Conservation (phyloP, 2,113 vertebrate species). For the Tinamus guttatus region DNA sequence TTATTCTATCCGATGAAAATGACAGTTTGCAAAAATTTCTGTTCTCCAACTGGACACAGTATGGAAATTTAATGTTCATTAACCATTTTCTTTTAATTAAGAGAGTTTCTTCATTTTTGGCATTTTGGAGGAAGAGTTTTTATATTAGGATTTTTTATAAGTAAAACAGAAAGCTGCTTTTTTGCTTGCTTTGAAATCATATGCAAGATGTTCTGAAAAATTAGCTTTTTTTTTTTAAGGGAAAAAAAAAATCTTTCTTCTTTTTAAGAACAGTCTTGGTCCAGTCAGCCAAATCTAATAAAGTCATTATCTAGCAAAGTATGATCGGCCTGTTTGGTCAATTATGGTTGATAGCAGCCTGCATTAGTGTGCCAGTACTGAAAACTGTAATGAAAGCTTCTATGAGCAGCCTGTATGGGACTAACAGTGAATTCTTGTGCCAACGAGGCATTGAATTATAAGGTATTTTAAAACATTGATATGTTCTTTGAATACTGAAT, state of each 20-base stretch:
- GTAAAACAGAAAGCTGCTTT: not conserved
- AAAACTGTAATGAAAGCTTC: not conserved
- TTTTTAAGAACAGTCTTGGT: not conserved
- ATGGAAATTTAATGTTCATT: not conserved
- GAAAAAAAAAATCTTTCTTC: too few relatives aligned
- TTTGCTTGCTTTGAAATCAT: not conserved
- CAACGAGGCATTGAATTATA: not conserved
- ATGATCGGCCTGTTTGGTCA: not conserved
- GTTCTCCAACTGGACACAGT: not conserved
- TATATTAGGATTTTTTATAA: not conserved
- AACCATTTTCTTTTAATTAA: not conserved
- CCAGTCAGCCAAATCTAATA: not conserved
- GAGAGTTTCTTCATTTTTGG: not conserved
- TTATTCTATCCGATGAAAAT: not conserved
- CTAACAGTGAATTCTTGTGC: not conserved
- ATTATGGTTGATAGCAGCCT: not conserved
- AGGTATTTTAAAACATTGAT: not conserved
- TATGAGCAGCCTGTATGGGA: not conserved
- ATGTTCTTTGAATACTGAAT: not conserved
- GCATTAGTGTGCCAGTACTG: not conserved
- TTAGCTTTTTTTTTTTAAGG: not conserved
- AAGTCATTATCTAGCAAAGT: not conserved
- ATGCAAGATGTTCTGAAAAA: not conserved
- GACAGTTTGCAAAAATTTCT: not conserved
- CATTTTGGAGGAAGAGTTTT: not conserved